Evolutionary conservation across 1,140 invertebrate species (phyloP).

Genomic region (Elymnias hypermnestra): DNA sequence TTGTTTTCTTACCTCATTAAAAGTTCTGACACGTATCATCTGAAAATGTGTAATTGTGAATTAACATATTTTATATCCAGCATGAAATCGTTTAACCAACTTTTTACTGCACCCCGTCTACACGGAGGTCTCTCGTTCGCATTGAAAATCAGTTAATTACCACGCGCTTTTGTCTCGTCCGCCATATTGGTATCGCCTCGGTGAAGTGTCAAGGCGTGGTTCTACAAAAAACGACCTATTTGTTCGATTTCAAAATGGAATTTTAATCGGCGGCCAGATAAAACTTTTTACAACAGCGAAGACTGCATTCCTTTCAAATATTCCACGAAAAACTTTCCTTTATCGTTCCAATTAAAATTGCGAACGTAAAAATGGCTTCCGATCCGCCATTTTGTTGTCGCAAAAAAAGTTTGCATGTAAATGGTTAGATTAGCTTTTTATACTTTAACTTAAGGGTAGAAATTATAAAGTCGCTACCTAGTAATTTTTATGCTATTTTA

Average conservation of each 20-base stretch:
- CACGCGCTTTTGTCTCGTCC: constrained; percentile 9
- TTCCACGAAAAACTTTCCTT: constrained; percentile 52
- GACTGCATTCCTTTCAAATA: constrained; percentile 41
- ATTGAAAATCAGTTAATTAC: constrained; percentile 11
- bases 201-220: constrained; percentile 39
- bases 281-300: constrained; percentile 48
- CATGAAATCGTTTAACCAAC: background rate
- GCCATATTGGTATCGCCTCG: constrained; percentile 16
- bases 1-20: too few relatives aligned
- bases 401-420: constrained; percentile 2
- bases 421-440: background rate
- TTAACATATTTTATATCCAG: constrained; percentile 1
- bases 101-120: background rate
- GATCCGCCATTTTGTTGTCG: constrained; percentile 51
- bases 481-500: too few relatives aligned
- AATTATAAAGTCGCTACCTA: background rate
- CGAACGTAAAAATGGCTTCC: constrained; percentile 63
- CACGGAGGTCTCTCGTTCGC: background rate
- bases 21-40: background rate
- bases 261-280: constrained; percentile 62
- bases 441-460: background rate
- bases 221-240: constrained; percentile 56
- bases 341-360: constrained; percentile 69
- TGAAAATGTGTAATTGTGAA: background rate
- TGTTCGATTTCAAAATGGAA: constrained; percentile 59